Conservation (phyloP, 2,797 vertebrate genomes). For the Margarornis squamiger region DNA sequence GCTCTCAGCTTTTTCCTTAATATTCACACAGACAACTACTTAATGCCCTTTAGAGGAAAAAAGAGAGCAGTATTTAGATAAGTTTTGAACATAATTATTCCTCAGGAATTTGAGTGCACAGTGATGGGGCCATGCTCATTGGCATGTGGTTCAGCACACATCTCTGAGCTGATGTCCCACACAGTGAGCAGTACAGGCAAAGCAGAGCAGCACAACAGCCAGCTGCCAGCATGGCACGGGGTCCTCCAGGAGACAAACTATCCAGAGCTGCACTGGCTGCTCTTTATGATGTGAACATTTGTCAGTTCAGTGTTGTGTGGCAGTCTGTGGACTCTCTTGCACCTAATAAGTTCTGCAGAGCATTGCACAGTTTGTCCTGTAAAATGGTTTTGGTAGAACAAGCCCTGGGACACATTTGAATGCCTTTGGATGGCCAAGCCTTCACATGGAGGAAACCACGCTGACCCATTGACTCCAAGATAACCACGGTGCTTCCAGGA, state of each 20-base stretch:
- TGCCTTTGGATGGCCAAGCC: background rate
- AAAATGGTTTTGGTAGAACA: background rate
- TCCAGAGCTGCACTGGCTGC: background rate
- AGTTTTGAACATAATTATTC: background rate
- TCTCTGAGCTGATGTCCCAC: background rate
- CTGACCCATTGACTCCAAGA: fast-evolving
- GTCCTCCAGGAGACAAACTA: background rate
- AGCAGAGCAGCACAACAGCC: background rate
- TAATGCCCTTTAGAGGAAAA: background rate
- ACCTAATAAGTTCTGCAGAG: background rate
- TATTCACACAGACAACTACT: background rate
- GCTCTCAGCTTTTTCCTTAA: background rate
- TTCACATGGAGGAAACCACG: background rate
- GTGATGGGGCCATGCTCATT: background rate
- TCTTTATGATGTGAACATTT: background rate
- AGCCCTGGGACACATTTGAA: background rate
- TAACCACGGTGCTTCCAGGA: background rate
- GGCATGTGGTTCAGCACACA: background rate
- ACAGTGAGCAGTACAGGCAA: background rate
- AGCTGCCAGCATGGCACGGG: background rate
- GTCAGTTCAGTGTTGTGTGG: background rate
- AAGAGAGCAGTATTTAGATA: background rate
- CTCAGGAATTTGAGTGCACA: background rate
- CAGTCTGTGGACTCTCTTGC: background rate
- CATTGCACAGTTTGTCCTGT: background rate